Evolutionary conservation across 2,888 invertebrate species (phyloP), one percentile per base, ranked within the genome.

Genomic region (Phortica okadai): DNA sequence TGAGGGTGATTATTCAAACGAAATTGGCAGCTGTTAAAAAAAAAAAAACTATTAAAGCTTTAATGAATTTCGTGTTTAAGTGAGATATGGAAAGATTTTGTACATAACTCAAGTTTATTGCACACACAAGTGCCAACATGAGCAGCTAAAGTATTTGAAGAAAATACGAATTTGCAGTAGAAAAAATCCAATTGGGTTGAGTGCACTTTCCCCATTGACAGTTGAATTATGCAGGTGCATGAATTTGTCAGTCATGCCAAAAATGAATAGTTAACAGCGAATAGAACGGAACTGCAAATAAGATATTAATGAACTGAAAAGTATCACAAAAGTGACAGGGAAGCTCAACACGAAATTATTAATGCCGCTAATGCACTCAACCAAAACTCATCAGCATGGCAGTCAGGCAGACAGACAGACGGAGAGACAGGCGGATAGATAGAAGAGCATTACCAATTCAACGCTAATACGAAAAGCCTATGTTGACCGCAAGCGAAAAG

Each of bases 221-320:
- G 16, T 45, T 45, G 16, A 67, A 67, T 67, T 67, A 67, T 67
- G 67, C 67, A 67, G 44, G 45, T 16, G 44, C 44, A 67, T 10
- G 62, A 62, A 62, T 25, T 62, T 21, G 62, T 25, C 62, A 62
- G 62, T 62, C 25, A 25, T 25, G 21, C 62, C 6, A 10, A 21
- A 25, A 21, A 16, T 62, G 10, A 62, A 25, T 62, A 62, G 10
- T 62, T 62, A 62, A 25, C 16, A 62, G 10, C 62, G 62, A 21
- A n/a, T 50, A 14, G 10, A 14, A 14, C 14, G 50, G 14, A 3
- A 50, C 14, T 8, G 3, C 50, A 50, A 11, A 14, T 50, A 50
- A 50, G 2, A 50, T 50, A 50, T 50, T 50, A 11, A 14, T 50
- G 14, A 3, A 2, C 50, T 50, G 50, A 6, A 50, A 50, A 50